Evolutionary conservation across 92 coral and sea anemone genomes (phyloP), one percentile per base, ranked within the genome.

Genomic region (Palythoa grandis): DNA sequence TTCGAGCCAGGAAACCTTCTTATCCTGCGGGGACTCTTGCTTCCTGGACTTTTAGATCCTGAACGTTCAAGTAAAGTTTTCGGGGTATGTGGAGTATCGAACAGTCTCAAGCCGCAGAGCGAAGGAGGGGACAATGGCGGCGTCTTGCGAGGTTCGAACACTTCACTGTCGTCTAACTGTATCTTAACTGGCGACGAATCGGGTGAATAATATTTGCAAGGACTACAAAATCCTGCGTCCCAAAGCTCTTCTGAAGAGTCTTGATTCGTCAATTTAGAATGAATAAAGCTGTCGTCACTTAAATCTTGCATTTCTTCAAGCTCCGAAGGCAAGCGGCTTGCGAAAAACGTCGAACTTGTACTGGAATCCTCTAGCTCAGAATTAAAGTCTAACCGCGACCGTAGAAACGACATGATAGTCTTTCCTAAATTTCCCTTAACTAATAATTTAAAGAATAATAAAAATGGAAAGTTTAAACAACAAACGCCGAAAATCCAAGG

Each of bases 11-110:
- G 89, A 38, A 94, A 92, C 77, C 84, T 88, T 68, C 85, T 91
- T 66, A 88, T 47, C 16, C 86, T 78, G 29, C 78, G 56, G 2
- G 92, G 92, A 82, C 93, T 91, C 19, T 76, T 92, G 2, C 74
- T 78, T 52, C 88, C 89, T 61, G 89, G 92, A 83, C 86, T 88
- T 53, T 86, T 84, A 43, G 89, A 83, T 57, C 95, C 91, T 22
- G 99, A 92, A 17, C 97, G 91, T 78, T 96, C 93, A 0, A 96
- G 95, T 38, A 96, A 83, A 78, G 93, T 96, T 75, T 96, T 96
- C n/a, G 99, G 99, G 20, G 99, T 96, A 69, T 96, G 98, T 43
- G 99, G 99, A 35, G 98, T 94, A 72, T 96, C 99, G 82, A 96
- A 96, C 24, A 96, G 92, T 52, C 98, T 89, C 72, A 96, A 86